Evolutionary conservation across 2,113 vertebrate genomes (phyloP).

Genomic region (Riparia riparia): DNA sequence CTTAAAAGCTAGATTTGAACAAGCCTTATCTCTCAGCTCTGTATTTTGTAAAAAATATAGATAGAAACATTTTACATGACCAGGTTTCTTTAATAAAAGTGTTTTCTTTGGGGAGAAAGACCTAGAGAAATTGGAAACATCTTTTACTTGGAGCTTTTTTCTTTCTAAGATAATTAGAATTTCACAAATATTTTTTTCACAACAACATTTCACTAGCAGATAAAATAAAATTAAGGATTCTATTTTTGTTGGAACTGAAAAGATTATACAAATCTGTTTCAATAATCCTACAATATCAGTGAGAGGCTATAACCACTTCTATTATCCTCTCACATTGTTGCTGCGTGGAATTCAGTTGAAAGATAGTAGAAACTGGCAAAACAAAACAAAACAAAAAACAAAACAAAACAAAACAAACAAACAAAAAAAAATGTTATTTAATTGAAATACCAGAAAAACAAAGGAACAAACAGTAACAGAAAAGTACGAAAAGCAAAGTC

Average conservation of each 20-base stretch:
- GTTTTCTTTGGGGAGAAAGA: rapidly evolving
- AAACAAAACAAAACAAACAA: no score
- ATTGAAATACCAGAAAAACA: neutral
- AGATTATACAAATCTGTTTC: neutral
- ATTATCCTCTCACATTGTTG: neutral
- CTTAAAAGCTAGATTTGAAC: neutral
- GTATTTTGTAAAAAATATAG: neutral
- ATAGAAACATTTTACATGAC: neutral
- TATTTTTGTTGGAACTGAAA: neutral
- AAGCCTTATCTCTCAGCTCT: neutral
- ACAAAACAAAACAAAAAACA: neutral
- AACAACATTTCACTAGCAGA: neutral
- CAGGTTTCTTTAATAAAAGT: neutral
- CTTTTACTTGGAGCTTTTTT: neutral
- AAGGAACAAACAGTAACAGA: neutral
- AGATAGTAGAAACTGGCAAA: neutral
- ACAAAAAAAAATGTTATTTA: neutral
- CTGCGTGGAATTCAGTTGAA: neutral
- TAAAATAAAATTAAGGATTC: neutral
- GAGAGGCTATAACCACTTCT: neutral
- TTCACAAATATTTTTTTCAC: neutral
- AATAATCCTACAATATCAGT: neutral
- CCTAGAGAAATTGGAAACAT: neutral
- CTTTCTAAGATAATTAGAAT: neutral
- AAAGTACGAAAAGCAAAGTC: neutral